These are phyloP conservation scores for Okamejei kenojei DNA, from an alignment of 2,797 vertebrate species.

Conservation along the genomic window DNA sequence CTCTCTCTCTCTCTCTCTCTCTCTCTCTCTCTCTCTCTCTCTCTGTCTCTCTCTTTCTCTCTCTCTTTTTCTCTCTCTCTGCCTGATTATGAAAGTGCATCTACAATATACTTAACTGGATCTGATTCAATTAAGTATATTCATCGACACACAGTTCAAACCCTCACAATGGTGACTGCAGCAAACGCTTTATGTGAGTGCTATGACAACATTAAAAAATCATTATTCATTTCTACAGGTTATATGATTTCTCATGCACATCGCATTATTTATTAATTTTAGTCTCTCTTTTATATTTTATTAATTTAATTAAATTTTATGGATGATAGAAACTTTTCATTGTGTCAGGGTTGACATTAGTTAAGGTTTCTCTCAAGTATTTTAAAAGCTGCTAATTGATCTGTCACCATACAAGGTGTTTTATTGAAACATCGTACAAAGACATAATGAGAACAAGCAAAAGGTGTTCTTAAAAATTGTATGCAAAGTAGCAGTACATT, in stretches of 20 bases:
- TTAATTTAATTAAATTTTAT: constrained; percentile 38
- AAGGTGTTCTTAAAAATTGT: constrained; percentile 28
- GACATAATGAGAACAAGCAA: constrained; percentile 37
- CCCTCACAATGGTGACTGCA: neutral
- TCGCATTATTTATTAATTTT: constrained; percentile 39
- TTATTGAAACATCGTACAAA: constrained; percentile 32
- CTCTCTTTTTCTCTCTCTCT: neutral
- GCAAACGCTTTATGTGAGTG: constrained; percentile 22
- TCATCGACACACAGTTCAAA: constrained; percentile 2
- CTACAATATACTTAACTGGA: constrained; percentile 16
- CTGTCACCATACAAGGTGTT: constrained; percentile 36
- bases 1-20: neutral
- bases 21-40: neutral
- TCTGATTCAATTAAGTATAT: constrained; percentile 5
- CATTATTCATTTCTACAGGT: constrained; percentile 38
- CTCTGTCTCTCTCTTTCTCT: neutral
- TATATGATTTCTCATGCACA: constrained; percentile 35
- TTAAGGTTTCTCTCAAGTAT: constrained; percentile 38
- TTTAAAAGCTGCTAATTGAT: constrained; percentile 37
- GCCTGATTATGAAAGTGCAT: neutral
- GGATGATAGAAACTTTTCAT: constrained; percentile 38
- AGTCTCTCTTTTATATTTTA: constrained; percentile 38
- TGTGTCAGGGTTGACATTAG: constrained; percentile 38
- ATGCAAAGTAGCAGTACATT: constrained; percentile 3
- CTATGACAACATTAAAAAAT: constrained; percentile 37